Evolutionary conservation across 2,797 vertebrate species (phyloP).

Genomic region (Anisognathus igniventris): DNA sequence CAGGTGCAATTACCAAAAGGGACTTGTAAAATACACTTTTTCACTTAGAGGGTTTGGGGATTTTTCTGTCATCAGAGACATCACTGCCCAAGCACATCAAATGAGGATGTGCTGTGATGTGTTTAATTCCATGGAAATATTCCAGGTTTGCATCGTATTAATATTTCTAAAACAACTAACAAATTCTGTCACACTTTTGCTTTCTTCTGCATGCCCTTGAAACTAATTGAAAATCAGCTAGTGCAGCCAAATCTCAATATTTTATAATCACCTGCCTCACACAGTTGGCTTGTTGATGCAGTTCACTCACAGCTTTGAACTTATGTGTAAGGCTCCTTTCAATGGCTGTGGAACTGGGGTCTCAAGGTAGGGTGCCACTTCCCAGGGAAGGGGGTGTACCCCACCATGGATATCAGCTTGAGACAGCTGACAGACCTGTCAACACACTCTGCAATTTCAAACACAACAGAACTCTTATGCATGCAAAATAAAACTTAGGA

Average conservation of each 20-base stretch:
- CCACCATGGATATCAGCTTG: background rate
- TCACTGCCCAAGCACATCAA: background rate
- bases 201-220: constrained; percentile 52
- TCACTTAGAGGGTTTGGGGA: background rate
- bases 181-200: constrained; percentile 21
- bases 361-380: background rate
- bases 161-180: constrained; percentile 46
- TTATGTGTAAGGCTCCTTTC: background rate
- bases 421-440: background rate
- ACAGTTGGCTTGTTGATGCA: background rate
- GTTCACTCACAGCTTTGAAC: background rate
- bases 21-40: background rate
- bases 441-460: background rate
- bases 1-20: background rate
- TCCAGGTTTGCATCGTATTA: background rate
- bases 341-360: background rate
- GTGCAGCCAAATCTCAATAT: constrained; percentile 40
- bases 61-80: background rate
- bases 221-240: constrained; percentile 49
- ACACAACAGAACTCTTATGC: background rate
- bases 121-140: constrained; percentile 23
- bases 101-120: background rate
- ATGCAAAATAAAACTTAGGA: constrained; percentile 29
- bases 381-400: background rate
- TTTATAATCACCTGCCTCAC: constrained; percentile 18